phyloP scores from a whole-genome alignment of 2,888 invertebrate genomes.

The Petrophora chlorosata region DNA sequence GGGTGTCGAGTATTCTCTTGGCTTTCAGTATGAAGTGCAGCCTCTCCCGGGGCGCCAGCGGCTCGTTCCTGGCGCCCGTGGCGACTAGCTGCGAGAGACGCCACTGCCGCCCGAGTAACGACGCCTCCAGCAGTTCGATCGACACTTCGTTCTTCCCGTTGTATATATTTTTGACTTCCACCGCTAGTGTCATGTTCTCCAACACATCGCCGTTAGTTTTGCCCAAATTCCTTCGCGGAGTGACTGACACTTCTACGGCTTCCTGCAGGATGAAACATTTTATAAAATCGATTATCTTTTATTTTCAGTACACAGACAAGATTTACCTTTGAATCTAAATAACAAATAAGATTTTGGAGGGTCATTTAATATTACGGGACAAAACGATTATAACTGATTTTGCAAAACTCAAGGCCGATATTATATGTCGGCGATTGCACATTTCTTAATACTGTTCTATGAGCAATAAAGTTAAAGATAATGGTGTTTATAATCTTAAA shows the following conservation, averaged over 20 bases:
- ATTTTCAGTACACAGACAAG: not conserved
- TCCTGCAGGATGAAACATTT: slow-evolving; percentile 59
- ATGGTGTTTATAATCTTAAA: no score
- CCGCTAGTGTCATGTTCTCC: slow-evolving; percentile 86
- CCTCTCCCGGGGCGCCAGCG: slow-evolving; percentile 64
- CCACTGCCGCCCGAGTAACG: slow-evolving; percentile 86
- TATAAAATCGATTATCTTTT: not conserved
- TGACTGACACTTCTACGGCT: slow-evolving; percentile 82
- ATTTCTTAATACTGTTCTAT: no score
- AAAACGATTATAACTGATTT: no score
- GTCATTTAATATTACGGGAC: no score
- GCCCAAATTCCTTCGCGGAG: slow-evolving; percentile 78
- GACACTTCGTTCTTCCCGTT: slow-evolving; percentile 84
- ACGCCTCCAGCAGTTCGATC: slow-evolving; percentile 84
- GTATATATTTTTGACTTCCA: slow-evolving; percentile 88
- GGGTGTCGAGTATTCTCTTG: slow-evolving; percentile 48
- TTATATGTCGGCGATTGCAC: no score
- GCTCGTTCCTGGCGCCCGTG: slow-evolving; percentile 53
- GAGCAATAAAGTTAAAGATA: no score
- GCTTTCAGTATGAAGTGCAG: slow-evolving; percentile 70
- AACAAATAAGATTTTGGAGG: no score
- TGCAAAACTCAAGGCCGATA: no score
- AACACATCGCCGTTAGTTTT: slow-evolving; percentile 56
- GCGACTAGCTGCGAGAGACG: slow-evolving; percentile 70
- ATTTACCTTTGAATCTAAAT: no score